Conservation (phyloP, 30 jellyfish, hydroid and myxozoan species). For the Aurelia sp. region DNA sequence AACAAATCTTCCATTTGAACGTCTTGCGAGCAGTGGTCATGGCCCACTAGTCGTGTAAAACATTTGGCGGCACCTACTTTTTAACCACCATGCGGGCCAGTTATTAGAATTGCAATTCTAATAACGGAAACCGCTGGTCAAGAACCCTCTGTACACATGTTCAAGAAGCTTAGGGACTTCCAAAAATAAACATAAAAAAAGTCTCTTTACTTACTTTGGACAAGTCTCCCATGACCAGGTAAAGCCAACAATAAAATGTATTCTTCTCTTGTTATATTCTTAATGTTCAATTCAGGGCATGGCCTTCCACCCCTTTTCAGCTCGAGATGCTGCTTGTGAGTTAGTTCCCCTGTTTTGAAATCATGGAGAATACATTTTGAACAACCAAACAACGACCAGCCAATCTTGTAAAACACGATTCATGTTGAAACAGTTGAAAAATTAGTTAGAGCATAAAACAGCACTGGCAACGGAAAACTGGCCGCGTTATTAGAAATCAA, state of each 20-base stretch:
- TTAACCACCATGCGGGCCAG: constrained; percentile 36
- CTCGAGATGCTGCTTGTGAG: constrained; percentile 29
- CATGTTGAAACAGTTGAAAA: neutral
- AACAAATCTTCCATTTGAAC: too few species aligned
- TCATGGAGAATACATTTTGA: constrained; percentile 13
- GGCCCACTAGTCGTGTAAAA: neutral
- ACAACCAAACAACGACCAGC: constrained; percentile 11
- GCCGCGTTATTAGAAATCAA: neutral
- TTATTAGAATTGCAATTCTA: constrained; percentile 9
- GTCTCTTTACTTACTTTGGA: constrained; percentile 15
- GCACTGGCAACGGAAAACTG: neutral
- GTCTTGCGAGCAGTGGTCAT: neutral
- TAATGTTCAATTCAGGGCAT: too few species aligned
- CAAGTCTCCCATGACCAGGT: constrained; percentile 30
- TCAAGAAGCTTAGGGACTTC: neutral
- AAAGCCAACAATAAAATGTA: too few species aligned
- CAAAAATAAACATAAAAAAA: neutral
- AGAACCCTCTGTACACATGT: constrained; percentile 1
- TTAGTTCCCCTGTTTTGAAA: constrained; percentile 19
- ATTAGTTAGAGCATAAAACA: too few species aligned
- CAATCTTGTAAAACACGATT: constrained; percentile 1
- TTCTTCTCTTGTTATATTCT: too few species aligned
- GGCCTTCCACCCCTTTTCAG: constrained; percentile 5
- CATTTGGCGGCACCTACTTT: constrained; percentile 28
- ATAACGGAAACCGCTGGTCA: constrained; percentile 21